Evolutionary conservation across 2,797 vertebrate species (phyloP).

Genomic region (Leuciscus waleckii): DNA sequence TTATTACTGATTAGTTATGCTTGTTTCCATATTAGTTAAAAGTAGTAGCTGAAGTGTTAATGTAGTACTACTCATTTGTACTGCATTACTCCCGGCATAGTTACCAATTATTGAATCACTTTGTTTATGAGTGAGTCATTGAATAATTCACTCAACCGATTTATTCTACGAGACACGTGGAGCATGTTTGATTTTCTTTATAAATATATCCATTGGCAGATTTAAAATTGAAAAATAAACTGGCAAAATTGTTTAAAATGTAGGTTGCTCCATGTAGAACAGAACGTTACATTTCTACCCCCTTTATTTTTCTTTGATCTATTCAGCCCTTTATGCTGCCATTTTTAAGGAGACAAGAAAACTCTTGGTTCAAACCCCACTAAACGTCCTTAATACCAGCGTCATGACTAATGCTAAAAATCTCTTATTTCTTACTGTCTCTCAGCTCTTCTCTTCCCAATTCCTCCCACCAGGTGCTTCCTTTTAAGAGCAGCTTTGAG

Average conservation of each 20-base stretch:
- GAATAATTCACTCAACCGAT: background rate
- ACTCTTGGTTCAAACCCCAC: conserved; percentile 17
- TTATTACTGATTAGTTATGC: background rate
- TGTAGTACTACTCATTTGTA: background rate
- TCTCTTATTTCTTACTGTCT: background rate
- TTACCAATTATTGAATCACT: background rate
- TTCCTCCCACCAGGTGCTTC: conserved; percentile 32
- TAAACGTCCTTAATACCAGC: conserved; percentile 20
- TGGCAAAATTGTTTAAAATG: background rate
- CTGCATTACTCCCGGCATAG: background rate
- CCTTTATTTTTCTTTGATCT: background rate
- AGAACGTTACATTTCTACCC: background rate
- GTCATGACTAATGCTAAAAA: conserved; percentile 36
- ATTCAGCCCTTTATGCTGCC: background rate
- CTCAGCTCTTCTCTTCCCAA: background rate
- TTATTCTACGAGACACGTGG: background rate
- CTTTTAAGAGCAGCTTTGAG: conserved; percentile 24
- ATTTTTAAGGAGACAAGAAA: conserved; percentile 31
- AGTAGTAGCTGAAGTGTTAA: background rate
- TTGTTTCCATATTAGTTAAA: background rate
- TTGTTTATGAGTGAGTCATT: background rate
- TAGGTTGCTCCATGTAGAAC: background rate
- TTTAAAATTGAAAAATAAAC: background rate
- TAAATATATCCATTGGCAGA: background rate
- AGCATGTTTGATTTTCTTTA: background rate